Evolutionary conservation across 2,113 vertebrate species (phyloP).

Genomic region (Phylloscopus trochiloides): DNA sequence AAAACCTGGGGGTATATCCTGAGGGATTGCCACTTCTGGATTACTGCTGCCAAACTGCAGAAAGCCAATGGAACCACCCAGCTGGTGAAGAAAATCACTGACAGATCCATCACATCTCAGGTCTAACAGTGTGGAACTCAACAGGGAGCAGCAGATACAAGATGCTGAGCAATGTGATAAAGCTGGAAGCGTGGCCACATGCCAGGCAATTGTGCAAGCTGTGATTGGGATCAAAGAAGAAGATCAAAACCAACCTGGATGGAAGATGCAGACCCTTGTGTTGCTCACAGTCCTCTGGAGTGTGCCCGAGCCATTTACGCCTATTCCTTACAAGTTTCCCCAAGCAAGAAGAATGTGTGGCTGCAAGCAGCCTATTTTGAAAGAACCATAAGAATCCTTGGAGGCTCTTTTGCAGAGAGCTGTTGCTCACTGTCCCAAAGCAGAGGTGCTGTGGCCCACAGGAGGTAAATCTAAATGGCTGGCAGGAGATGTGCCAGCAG

Average conservation of each 20-base stretch:
- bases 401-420: slow-evolving; percentile 90
- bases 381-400: slow-evolving; percentile 91
- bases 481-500: slow-evolving; percentile 89
- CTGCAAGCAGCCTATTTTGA: slow-evolving; percentile 91
- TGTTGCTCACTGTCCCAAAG: slow-evolving; percentile 92
- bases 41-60: slow-evolving; percentile 93
- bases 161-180: slow-evolving; percentile 93
- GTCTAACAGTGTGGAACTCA: slow-evolving; percentile 92
- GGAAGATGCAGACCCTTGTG: slow-evolving; percentile 92
- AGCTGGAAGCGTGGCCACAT: slow-evolving; percentile 89
- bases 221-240: slow-evolving; percentile 92
- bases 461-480: slow-evolving; percentile 94
- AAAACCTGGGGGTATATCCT: slow-evolving; percentile 93
- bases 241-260: slow-evolving; percentile 95
- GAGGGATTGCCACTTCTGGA: slow-evolving; percentile 93
- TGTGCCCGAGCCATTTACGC: slow-evolving; percentile 90
- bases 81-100: slow-evolving; percentile 96
- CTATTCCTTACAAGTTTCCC: slow-evolving; percentile 89
- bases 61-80: slow-evolving; percentile 92
- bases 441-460: slow-evolving; percentile 93
- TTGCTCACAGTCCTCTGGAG: slow-evolving; percentile 87
- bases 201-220: slow-evolving; percentile 87
- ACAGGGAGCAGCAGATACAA: slow-evolving; percentile 96
- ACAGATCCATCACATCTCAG: slow-evolving; percentile 90
- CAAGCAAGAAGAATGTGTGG: slow-evolving; percentile 95